Evolutionary conservation across 2,888 invertebrate genomes (phyloP), one percentile per base, ranked within the genome.

Genomic region (Callosobruchus maculatus): DNA sequence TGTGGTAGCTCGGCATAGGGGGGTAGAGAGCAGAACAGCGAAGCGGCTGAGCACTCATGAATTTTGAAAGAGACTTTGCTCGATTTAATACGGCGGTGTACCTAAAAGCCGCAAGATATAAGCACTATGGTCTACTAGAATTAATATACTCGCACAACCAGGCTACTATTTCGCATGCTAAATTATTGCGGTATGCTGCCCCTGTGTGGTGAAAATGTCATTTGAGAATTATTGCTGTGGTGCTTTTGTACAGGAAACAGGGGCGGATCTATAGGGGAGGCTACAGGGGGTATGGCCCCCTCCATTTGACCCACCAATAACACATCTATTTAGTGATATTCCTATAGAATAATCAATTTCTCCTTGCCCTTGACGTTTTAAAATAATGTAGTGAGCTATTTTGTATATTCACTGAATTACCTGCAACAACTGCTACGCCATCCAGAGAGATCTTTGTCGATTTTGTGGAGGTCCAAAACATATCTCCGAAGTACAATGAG

Each of bases 171-270:
- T 22, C 30, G 7, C 22, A 2, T 22, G 21, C 70, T 49, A 13
- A n/a, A n/a, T 66, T 31, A 49, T 66, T 31, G 66, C 26, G 71
- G 68, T 22, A 67, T 67, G 20, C 67, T 71, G 71, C 67, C 68
- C 68, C n/a, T 21, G 13, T 4, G 49, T 31, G 31, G 22, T 22
- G 66, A 69, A 72, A 72, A 22, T 70, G 70, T 66, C 22, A 21
- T 72, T 72, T 20, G n/a, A 49, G 66, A 30, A 22, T 67, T 68
- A 21, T 21, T 31, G n/a, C 49, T 71, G 26, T 21, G 30, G 49
- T n/a, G 21, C 4, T 26, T 31, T 31, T 3, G 21, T 49, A 21
- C 71, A 0, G n/a, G n/a, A n/a, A n/a, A n/a, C n/a, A n/a, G n/a
- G n/a, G n/a, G n/a, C n/a, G n/a, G n/a, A n/a, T n/a, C n/a, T n/a